Evolutionary conservation across 2,888 invertebrate genomes (phyloP).

Genomic region (Thelaira solivaga): DNA sequence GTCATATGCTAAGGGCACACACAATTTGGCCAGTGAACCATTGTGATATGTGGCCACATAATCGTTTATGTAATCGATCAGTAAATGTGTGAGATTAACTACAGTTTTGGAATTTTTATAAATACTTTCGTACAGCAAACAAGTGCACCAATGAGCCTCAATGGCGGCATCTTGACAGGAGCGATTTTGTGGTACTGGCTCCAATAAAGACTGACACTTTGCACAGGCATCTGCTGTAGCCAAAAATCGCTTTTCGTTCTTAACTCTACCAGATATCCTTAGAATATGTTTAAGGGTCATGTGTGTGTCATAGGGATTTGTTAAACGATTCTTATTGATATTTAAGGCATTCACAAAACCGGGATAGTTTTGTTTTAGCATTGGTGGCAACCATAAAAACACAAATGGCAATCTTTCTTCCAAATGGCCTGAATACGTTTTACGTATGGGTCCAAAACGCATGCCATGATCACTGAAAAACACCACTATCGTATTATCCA

Average conservation of each 20-base stretch:
- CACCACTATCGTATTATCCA: constrained; percentile 83
- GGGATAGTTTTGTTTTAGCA: constrained; percentile 80
- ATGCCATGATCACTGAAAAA: constrained; percentile 89
- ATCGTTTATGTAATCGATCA: constrained; percentile 72
- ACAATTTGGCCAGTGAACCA: constrained; percentile 75
- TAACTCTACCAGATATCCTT: constrained; percentile 78
- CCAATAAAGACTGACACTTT: constrained; percentile 82
- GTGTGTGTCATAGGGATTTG: constrained; percentile 87
- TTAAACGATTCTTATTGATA: constrained; percentile 82
- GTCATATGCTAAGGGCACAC: constrained; percentile 79
- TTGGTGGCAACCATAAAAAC: constrained; percentile 83
- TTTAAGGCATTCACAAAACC: constrained; percentile 79
- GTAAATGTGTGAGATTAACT: constrained; percentile 77
- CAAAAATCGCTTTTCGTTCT: constrained; percentile 61
- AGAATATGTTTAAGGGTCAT: constrained; percentile 84
- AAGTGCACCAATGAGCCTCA: constrained; percentile 87
- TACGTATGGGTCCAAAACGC: constrained; percentile 84
- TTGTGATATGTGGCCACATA: constrained; percentile 70
- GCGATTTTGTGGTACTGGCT: constrained; percentile 80
- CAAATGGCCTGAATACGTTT: constrained; percentile 84
- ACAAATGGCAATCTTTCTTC: constrained; percentile 88
- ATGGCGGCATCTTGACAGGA: constrained; percentile 84
- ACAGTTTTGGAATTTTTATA: constrained; percentile 78
- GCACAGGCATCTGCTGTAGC: constrained; percentile 80
- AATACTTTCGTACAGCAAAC: constrained; percentile 79